Conservation (phyloP, 1,140 invertebrate species). For the Drosophila novamexicana region DNA sequence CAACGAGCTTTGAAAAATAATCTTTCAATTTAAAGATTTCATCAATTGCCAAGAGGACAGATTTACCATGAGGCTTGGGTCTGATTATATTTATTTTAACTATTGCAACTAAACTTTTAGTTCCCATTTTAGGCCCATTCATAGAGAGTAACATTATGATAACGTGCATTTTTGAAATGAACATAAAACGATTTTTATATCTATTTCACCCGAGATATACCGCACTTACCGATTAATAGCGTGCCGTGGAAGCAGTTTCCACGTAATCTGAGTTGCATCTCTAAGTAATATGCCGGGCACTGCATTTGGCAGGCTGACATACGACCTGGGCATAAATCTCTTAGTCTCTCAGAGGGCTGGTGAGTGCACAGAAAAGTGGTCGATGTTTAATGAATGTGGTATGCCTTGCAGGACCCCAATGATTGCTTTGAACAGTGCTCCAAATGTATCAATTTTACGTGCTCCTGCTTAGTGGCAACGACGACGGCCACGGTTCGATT, state of each 20-base stretch:
- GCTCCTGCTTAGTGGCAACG: conserved; percentile 58
- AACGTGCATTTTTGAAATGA: not conserved
- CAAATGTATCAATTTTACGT: conserved; percentile 77
- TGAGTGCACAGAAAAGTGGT: conserved; percentile 65
- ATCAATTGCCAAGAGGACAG: not conserved
- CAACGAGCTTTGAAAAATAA: not conserved
- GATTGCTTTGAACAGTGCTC: conserved; percentile 48
- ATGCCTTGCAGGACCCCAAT: conserved; percentile 38
- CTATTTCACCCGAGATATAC: too few relatives aligned
- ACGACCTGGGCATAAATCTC: conserved; percentile 62
- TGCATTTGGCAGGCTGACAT: conserved; percentile 31
- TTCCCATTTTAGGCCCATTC: too few relatives aligned
- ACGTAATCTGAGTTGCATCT: conserved; percentile 26
- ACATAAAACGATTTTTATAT: not conserved
- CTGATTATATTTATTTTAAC: too few relatives aligned
- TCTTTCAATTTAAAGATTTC: not conserved
- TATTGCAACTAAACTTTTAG: too few relatives aligned
- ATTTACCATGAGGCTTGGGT: not conserved
- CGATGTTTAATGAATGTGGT: conserved; percentile 73
- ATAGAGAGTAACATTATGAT: not conserved
- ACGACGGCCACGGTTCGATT: conserved; percentile 55
- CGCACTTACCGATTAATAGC: not conserved
- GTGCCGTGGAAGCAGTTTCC: not conserved
- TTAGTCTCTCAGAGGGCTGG: conserved; percentile 30
- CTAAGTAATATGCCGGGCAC: conserved; percentile 19